These are phyloP conservation scores for Hedychridium roseum DNA, from an alignment of 2,888 invertebrate genomes.

Conservation along the genomic window DNA sequence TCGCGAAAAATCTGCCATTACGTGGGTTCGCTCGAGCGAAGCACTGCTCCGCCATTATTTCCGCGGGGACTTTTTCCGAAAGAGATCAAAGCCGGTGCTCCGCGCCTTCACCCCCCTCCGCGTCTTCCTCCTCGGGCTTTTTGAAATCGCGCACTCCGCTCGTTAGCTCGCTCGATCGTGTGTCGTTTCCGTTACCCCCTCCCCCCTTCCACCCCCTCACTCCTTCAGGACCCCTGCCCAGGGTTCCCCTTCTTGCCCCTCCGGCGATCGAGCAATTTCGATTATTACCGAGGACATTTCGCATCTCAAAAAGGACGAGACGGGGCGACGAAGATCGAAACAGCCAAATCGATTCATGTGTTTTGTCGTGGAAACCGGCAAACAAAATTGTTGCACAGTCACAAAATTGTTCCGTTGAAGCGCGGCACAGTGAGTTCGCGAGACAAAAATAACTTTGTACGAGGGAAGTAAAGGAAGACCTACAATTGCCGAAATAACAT, in stretches of 20 bases:
- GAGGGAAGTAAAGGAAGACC: too few relatives aligned
- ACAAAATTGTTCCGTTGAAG: too few relatives aligned
- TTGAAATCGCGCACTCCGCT: constrained; percentile 9
- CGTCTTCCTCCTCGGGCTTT: neutral
- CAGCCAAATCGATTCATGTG: too few relatives aligned
- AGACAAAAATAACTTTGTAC: too few relatives aligned
- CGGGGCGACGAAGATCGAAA: too few relatives aligned
- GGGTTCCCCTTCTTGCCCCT: neutral
- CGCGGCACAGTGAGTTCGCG: too few relatives aligned
- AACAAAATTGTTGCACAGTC: too few relatives aligned
- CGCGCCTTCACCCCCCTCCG: neutral
- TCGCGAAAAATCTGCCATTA: constrained; percentile 22
- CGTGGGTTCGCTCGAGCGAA: constrained; percentile 18
- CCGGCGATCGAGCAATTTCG: too few relatives aligned
- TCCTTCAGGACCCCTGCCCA: constrained; percentile 1
- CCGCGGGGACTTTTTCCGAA: constrained; percentile 9
- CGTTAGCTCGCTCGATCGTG: constrained; percentile 13
- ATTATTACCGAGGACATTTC: too few relatives aligned
- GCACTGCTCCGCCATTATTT: constrained; percentile 17
- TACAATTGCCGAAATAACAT: too few relatives aligned
- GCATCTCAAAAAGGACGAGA: too few relatives aligned
- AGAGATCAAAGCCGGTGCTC: constrained; percentile 12
- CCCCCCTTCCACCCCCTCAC: neutral
- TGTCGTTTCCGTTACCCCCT: neutral
- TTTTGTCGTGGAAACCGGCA: too few relatives aligned